These are phyloP conservation scores for Felis chaus DNA, from an alignment of 2,113 vertebrate species.

Conservation along the genomic window DNA sequence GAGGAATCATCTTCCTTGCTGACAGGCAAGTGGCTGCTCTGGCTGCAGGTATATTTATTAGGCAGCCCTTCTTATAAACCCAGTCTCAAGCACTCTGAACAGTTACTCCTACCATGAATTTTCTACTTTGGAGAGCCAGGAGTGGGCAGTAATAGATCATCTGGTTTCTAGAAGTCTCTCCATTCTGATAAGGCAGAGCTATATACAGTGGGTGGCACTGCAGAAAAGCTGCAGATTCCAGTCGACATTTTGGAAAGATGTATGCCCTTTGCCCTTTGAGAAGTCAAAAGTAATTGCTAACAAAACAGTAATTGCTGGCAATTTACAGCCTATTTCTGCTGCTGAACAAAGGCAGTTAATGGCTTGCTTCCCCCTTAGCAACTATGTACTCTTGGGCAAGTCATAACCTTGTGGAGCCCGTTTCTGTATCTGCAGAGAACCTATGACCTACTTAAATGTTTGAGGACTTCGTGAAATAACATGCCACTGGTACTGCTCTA, in stretches of 20 bases:
- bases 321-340: background rate
- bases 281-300: conserved; percentile 29
- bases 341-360: background rate
- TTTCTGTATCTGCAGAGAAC: conserved; percentile 39
- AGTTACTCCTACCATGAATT: conserved; percentile 26
- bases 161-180: conserved; percentile 18
- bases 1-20: background rate
- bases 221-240: background rate
- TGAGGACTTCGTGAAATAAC: conserved; percentile 8
- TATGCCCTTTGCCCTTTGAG: background rate
- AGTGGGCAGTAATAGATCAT: background rate
- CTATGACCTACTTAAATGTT: background rate
- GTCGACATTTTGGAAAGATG: background rate
- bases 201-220: background rate
- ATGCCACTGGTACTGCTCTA: background rate
- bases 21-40: background rate
- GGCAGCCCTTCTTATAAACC: background rate
- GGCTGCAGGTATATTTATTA: background rate
- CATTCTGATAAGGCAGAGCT: background rate
- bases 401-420: background rate
- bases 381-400: background rate
- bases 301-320: conserved; percentile 3
- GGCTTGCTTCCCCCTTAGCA: background rate
- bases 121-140: background rate
- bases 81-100: background rate